Conservation (phyloP, 1,140 invertebrate genomes). For the Pemphigus obesinymphae region DNA sequence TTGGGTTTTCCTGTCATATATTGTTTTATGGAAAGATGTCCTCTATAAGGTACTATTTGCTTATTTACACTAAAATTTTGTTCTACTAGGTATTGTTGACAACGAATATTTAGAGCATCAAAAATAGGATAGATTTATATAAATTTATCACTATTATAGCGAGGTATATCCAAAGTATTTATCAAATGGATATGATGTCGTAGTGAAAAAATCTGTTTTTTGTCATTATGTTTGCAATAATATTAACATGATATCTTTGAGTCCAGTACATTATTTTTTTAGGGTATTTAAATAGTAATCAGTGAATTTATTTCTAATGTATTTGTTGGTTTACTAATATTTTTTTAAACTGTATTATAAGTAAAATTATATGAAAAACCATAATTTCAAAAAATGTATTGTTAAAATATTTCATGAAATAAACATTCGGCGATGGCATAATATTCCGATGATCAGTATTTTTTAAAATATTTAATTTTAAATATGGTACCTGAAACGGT, state of each 20-base stretch:
- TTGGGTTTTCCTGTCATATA: background rate
- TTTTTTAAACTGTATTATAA: too few species aligned
- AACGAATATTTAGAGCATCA: background rate
- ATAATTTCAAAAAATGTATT: too few species aligned
- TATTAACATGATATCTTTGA: background rate
- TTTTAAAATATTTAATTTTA: background rate
- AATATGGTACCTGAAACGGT: background rate
- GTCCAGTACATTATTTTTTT: slow-evolving; percentile 42
- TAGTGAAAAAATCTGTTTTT: background rate
- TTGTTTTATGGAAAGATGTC: slow-evolving; percentile 28
- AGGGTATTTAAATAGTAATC: too few species aligned
- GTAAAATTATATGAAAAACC: too few species aligned
- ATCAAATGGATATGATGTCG: background rate
- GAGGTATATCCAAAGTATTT: background rate
- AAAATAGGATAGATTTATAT: background rate
- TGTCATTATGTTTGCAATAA: background rate
- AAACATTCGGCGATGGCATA: too few species aligned
- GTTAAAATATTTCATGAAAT: too few species aligned
- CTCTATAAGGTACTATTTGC: slow-evolving; percentile 35
- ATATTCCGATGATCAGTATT: too few species aligned
- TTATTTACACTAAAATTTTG: background rate
- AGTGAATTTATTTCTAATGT: too few species aligned
- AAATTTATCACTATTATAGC: background rate
- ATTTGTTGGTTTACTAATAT: too few species aligned
- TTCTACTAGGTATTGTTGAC: background rate